These are phyloP conservation scores for Lagocephalus sceleratus DNA, from an alignment of 2,797 vertebrate species.

Conservation along the genomic window DNA sequence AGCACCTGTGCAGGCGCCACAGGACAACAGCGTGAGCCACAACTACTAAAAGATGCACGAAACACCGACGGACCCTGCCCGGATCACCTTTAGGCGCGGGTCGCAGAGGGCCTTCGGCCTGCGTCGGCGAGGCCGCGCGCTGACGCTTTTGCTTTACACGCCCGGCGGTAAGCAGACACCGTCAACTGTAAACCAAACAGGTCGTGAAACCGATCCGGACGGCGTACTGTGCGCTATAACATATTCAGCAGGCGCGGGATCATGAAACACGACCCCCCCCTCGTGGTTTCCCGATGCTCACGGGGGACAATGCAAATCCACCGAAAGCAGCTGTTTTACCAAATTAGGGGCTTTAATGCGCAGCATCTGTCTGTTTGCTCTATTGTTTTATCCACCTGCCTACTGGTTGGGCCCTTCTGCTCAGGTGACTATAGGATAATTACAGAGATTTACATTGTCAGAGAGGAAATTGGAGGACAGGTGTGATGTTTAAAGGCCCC, in stretches of 20 bases:
- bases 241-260: constrained; percentile 36
- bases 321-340: constrained; percentile 4
- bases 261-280: constrained; percentile 27
- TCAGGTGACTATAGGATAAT: constrained; percentile 71
- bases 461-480: constrained; percentile 77
- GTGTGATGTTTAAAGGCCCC: constrained; percentile 69
- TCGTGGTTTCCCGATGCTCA: constrained; percentile 13
- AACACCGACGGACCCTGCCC: no score
- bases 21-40: no score
- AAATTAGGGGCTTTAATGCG: constrained; percentile 39
- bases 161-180: constrained; percentile 23
- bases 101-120: not conserved
- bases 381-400: constrained; percentile 72
- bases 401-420: constrained; percentile 61
- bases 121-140: constrained; percentile 4
- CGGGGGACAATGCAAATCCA: constrained; percentile 6
- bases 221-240: constrained; percentile 25
- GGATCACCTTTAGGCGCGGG: no score
- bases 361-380: constrained; percentile 59
- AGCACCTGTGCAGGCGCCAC: no score
- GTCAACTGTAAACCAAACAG: constrained; percentile 16
- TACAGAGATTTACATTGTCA: constrained; percentile 77
- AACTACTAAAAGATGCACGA: no score
- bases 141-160: constrained; percentile 14
- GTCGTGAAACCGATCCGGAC: constrained; percentile 28